These are phyloP conservation scores for Montifringilla adamsi DNA, from an alignment of 2,113 vertebrate genomes.

Conservation along the genomic window DNA sequence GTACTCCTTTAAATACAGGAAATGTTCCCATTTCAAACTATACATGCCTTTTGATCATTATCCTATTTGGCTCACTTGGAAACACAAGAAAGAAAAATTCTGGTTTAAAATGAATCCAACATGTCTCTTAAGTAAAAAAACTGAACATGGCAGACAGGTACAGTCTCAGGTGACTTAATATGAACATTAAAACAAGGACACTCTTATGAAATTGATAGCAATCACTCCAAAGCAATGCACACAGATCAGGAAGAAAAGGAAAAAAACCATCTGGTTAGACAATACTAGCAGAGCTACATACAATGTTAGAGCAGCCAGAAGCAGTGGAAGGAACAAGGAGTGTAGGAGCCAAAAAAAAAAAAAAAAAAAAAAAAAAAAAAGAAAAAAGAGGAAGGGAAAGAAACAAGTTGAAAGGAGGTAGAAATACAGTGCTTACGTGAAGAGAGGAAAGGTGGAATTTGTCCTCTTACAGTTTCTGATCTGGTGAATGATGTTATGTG, in stretches of 20 bases:
- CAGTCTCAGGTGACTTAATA: neutral
- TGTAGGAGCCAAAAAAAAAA: neutral
- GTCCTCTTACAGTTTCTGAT: conserved; percentile 69
- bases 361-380: neutral
- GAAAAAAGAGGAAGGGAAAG: neutral
- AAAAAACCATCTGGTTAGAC: neutral
- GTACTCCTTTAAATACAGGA: neutral
- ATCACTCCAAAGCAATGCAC: conserved; percentile 20
- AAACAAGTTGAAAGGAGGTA: conserved; percentile 35
- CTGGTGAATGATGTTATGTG: conserved; percentile 68
- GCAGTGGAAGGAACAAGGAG: neutral
- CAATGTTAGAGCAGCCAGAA: neutral
- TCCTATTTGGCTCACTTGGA: neutral
- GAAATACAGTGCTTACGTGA: conserved; percentile 68
- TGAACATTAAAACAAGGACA: neutral
- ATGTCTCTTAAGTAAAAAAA: neutral
- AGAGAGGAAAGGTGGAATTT: conserved; percentile 68
- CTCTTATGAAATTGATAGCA: neutral
- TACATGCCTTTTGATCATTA: neutral
- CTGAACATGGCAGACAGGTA: neutral
- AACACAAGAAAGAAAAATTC: conserved; percentile 12
- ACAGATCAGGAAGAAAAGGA: neutral
- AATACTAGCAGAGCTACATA: neutral
- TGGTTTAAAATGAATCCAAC: neutral
- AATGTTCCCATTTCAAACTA: neutral